A percentile compares a stretch with the other conserved stretches of the same genome.
Evolutionary conservation across 1,140 invertebrate genomes (phyloP).

Genomic region (Papilio glaucus): DNA sequence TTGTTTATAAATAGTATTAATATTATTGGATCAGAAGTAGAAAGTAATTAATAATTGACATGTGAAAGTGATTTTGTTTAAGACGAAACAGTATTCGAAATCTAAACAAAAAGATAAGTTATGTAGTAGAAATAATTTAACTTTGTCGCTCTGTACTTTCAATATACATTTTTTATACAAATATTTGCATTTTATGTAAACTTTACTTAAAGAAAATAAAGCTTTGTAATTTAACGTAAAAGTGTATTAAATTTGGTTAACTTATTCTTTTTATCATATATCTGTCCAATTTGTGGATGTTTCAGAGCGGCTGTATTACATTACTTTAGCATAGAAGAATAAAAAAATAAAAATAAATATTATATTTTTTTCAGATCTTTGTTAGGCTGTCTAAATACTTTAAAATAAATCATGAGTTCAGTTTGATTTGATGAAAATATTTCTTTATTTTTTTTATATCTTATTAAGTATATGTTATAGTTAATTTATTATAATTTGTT

Average conservation of each 20-base stretch:
- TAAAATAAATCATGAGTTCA: not conserved
- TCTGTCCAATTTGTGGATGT: not conserved
- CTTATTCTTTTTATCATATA: no score
- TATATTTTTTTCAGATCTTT: not conserved
- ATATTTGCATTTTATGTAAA: no score
- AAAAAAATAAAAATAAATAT: not conserved
- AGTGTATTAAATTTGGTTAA: no score
- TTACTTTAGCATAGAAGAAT: not conserved
- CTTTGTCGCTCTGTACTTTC: not conserved
- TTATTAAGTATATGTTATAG: slow-evolving; percentile 25
- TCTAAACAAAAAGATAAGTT: slow-evolving; percentile 1
- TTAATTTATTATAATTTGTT: slow-evolving; percentile 50
- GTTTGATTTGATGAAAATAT: not conserved
- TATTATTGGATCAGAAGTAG: not conserved
- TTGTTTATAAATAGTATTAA: not conserved
- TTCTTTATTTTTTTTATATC: not conserved
- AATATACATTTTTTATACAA: no score
- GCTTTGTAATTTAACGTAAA: no score
- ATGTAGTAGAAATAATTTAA: not conserved
- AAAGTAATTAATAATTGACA: slow-evolving; percentile 1
- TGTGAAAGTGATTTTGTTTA: slow-evolving; percentile 13
- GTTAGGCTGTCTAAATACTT: not conserved
- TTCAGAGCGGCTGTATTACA: not conserved
- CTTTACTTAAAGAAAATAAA: no score
- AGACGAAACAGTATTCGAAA: slow-evolving; percentile 21